Evolutionary conservation across 92 coral and sea anemone species (phyloP).

Genomic region (Porites cylindrica): DNA sequence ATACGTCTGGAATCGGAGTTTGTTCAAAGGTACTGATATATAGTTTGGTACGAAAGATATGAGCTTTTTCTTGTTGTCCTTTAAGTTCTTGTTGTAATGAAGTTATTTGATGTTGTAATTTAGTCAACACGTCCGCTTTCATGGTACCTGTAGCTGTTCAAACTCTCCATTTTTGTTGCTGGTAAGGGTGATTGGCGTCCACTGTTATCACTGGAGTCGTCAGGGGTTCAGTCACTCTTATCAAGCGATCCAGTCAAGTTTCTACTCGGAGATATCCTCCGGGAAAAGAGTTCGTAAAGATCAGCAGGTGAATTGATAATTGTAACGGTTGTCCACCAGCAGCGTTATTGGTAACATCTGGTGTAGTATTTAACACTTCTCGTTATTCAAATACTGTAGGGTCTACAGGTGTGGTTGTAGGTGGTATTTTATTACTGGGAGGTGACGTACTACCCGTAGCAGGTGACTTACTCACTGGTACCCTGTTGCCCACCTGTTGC

Average conservation of each 20-base stretch:
- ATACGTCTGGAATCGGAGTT: not conserved
- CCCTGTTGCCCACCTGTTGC: slow-evolving; percentile 4
- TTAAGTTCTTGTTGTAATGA: not conserved
- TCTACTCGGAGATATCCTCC: not conserved
- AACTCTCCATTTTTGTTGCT: too few relatives aligned
- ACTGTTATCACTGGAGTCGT: too few relatives aligned
- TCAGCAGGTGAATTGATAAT: not conserved
- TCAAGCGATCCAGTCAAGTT: not conserved
- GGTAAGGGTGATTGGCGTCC: too few relatives aligned
- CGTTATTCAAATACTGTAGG: not conserved
- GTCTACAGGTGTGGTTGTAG: slow-evolving; percentile 5
- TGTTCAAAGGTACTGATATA: not conserved
- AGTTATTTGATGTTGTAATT: not conserved
- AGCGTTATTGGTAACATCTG: not conserved
- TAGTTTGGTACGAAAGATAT: too few relatives aligned
- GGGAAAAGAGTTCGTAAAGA: not conserved
- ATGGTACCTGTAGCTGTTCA: too few relatives aligned
- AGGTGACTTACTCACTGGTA: not conserved
- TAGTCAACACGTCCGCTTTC: not conserved
- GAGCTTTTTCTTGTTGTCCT: too few relatives aligned
- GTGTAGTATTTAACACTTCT: not conserved
- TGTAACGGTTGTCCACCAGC: slow-evolving; percentile 9
- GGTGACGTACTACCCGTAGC: not conserved
- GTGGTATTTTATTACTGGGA: slow-evolving; percentile 1
- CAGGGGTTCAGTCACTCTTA: not conserved